Conservation (phyloP, 2,888 invertebrate genomes). For the Schizaphis graminum region DNA sequence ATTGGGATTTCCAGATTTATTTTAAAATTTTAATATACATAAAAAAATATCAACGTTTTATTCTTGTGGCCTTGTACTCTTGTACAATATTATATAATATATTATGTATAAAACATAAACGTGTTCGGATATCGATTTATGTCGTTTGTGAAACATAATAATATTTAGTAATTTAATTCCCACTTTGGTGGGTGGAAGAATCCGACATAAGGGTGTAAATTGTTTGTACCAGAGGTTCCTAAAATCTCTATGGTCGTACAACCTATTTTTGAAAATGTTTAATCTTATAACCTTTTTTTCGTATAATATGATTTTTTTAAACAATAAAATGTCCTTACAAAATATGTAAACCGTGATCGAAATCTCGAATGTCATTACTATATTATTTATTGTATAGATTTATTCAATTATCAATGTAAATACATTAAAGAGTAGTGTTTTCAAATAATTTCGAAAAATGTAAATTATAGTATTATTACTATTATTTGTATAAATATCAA, state of each 20-base stretch:
- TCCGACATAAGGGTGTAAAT: background rate
- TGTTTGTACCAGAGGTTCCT: too few relatives aligned
- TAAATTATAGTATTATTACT: background rate
- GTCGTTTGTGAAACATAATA: background rate
- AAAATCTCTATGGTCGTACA: too few relatives aligned
- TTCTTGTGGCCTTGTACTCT: background rate
- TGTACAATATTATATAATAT: background rate
- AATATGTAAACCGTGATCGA: background rate
- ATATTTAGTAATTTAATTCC: background rate
- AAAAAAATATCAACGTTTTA: background rate
- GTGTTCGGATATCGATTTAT: background rate
- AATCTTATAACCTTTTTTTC: too few relatives aligned
- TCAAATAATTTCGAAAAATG: background rate
- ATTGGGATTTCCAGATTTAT: background rate
- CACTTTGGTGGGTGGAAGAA: background rate
- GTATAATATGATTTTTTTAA: too few relatives aligned
- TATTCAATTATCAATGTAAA: background rate
- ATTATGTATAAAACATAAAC: background rate
- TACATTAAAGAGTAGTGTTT: background rate
- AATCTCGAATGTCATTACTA: background rate
- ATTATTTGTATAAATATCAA: too few relatives aligned
- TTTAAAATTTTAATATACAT: background rate
- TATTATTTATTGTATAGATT: background rate
- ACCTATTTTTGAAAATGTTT: too few relatives aligned
- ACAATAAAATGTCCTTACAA: background rate